These are phyloP conservation scores for Vireo griseus DNA, from an alignment of 2,797 vertebrate species.

Conservation along the genomic window DNA sequence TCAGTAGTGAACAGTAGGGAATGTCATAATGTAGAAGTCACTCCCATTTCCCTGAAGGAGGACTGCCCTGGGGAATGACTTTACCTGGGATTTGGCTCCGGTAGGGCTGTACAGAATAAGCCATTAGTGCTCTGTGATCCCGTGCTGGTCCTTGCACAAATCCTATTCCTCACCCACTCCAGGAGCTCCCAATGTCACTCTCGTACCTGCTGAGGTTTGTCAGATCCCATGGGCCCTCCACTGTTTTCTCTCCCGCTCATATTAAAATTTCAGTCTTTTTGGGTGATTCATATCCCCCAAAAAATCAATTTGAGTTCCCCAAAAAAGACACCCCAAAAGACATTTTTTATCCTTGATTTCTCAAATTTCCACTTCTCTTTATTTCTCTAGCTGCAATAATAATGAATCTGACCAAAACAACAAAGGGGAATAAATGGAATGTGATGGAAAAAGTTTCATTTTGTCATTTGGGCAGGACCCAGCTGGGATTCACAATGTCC, in stretches of 20 bases:
- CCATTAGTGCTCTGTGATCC: accelerated
- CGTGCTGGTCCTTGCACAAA: neutral
- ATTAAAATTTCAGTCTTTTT: neutral
- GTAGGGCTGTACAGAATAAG: accelerated
- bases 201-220: neutral
- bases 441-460: neutral
- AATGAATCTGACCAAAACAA: neutral
- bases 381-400: neutral
- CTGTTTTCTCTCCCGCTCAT: neutral
- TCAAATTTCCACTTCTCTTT: neutral
- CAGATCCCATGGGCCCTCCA: neutral
- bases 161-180: accelerated
- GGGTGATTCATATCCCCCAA: accelerated
- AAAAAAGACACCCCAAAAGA: neutral
- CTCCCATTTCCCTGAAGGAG: neutral
- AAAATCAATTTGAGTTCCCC: neutral
- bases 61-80: no score
- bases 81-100: neutral
- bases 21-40: neutral
- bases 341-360: neutral
- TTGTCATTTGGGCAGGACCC: neutral
- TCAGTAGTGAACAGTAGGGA: no score
- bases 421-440: neutral
- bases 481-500: accelerated
- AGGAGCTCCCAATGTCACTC: neutral